Evolutionary conservation across 1,140 invertebrate species (phyloP), one percentile per base, ranked within the genome.

Genomic region (Spodoptera litura): DNA sequence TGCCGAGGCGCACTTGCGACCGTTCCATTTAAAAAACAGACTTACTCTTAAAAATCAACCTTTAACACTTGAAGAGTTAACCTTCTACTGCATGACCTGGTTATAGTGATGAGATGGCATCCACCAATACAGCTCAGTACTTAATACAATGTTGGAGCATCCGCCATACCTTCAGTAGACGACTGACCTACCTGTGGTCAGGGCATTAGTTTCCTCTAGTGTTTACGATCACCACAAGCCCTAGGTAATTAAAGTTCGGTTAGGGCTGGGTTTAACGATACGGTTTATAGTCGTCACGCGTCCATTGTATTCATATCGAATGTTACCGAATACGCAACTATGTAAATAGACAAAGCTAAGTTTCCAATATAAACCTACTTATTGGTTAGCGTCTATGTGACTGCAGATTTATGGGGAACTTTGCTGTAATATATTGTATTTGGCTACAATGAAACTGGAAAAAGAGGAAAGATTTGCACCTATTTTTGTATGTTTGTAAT

Each of bases 171-270:
- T 88, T 85, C 81, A 78, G 79, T 77, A 84, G 77, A 81, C 81
- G 70, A 70, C 66, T 89, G 85, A 91, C 88, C 88, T 82, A 89
- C 82, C 89, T 93, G 92, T 79, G 92, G 92, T 93, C 86, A 77
- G 68, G 78, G 77, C 85, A 87, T 90, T 86, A 92, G 89, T 92
- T 88, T 89, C 91, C 90, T 88, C 82, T 81, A 86, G 79, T 75
- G 78, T 93, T 93, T 93, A 93, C 85, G 84, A 87, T 59, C 73
- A 84, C 88, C 88, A 72, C 89, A 90, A 86, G 80, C 83, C 83
- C 79, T 80, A 70, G 73, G 92, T 88, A 92, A 93, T 93, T 93
- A 93, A 93, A 88, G 86, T 83, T 75, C 68, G 89, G 85, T 89
- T 85, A 81, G 58, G 77, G 77, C 70, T 64, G 70, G 83, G 85